Evolutionary conservation across 2,888 invertebrate species (phyloP), one percentile per base, ranked within the genome.

Genomic region (Lasioglossum morio): DNA sequence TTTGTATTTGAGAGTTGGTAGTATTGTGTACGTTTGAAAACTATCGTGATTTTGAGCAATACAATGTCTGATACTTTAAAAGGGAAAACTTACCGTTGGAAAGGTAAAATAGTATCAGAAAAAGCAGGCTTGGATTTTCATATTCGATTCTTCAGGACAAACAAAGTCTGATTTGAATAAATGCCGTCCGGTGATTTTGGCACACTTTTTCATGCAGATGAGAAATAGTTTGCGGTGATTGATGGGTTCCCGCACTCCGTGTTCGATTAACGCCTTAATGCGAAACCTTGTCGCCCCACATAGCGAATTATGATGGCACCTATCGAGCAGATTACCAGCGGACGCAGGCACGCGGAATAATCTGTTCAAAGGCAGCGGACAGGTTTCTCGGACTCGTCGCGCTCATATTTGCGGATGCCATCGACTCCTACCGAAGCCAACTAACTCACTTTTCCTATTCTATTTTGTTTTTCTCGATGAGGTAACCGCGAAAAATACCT

Each of bases 291-390:
- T 46, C 27, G 76, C n/a, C 60, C 53, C 53, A 57, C 37, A 70
- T 34, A 34, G 43, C 69, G 46, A 81, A 72, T 77, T 46, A 81
- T 40, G 8, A 66, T 30, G 30, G 46, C 37, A 27, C 43, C 66
- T 27, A 70, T 43, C 69, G 19, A n/a, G 8, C 57, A 57, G 57
- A 76, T 84, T 63, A 57, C 46, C 57, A 19, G 66, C n/a, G 81
- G 73, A 84, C 34, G n/a, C 84, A 77, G 72, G 57, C 81, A 69
- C 69, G 57, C 53, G 69, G 70, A 74, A 79, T 70, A 82, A 82
- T 82, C 79, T 37, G 30, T 73, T 5, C 43, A 74, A 69, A 37
- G 34, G 63, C 76, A 43, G 43, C 40, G 48, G 82, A 74, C 76
- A 77, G 81, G 76, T 81, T 81, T 81, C 81, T 80, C 63, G 63